Conservation (phyloP, 2,113 vertebrate genomes). For the Notechis scutatus region DNA sequence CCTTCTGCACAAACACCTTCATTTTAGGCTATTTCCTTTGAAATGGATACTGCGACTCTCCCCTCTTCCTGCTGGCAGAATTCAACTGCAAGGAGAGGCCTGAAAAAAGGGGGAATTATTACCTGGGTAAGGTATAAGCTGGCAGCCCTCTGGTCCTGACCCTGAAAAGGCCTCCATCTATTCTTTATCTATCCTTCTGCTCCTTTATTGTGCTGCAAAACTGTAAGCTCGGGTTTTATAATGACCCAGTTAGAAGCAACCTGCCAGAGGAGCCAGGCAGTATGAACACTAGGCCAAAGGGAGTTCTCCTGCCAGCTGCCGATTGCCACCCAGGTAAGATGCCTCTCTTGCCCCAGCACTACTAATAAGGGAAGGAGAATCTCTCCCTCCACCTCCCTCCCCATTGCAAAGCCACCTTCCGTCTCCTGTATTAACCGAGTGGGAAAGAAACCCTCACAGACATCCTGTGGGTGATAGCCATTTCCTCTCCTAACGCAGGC, state of each 20-base stretch:
- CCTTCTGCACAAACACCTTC: not conserved
- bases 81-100: not conserved
- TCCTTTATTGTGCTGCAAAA: not conserved
- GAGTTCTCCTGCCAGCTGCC: not conserved
- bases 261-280: not conserved
- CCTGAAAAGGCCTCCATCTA: not conserved
- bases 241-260: not conserved
- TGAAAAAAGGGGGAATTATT: not conserved
- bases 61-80: not conserved
- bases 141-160: not conserved
- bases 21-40: not conserved
- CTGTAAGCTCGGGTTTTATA: not conserved
- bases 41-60: not conserved
- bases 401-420: not conserved
- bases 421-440: not conserved
- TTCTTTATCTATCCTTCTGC: too few relatives aligned
- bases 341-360: not conserved
- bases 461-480: not conserved
- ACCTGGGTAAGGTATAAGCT: not conserved
- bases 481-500: conserved; percentile 20
- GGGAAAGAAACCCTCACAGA: not conserved
- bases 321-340: not conserved
- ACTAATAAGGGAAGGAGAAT: not conserved
- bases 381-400: too few relatives aligned
- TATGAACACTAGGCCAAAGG: not conserved